Percentiles rank a stretch among this genome's conserved stretches.
Evolutionary conservation across 2,113 vertebrate species (phyloP).

Genomic region (Muscicapa adusta): DNA sequence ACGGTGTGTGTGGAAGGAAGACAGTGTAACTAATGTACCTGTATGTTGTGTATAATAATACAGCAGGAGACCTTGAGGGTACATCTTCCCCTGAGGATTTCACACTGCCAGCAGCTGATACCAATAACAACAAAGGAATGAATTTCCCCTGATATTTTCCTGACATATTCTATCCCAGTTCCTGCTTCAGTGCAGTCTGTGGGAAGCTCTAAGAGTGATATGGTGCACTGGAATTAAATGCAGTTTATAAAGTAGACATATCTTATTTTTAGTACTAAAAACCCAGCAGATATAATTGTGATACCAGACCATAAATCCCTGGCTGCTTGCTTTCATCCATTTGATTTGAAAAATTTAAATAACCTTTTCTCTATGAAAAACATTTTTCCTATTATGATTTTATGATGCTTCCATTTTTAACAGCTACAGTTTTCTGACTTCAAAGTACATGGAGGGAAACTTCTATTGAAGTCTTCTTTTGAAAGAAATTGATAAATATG

Average conservation of each 20-base stretch:
- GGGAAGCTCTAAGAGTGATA: background rate
- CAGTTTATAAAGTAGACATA: background rate
- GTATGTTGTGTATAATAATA: slow-evolving; percentile 27
- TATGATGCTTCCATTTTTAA: background rate
- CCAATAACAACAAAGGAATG: slow-evolving; percentile 25
- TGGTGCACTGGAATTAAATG: background rate
- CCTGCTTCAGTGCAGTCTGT: background rate
- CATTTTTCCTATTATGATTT: background rate
- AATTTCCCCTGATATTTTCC: slow-evolving; percentile 41
- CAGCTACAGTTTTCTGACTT: background rate
- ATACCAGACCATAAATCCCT: background rate
- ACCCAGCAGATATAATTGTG: background rate
- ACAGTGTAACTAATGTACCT: slow-evolving; percentile 65
- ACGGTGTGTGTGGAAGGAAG: slow-evolving; percentile 18
- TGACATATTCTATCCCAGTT: slow-evolving; percentile 8
- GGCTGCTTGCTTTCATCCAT: background rate
- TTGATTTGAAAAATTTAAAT: background rate
- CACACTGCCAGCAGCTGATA: slow-evolving; percentile 58
- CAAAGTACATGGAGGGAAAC: background rate
- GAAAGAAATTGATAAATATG: background rate
- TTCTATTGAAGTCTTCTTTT: background rate
- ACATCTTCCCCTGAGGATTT: slow-evolving; percentile 53
- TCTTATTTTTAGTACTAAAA: background rate
- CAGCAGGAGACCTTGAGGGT: slow-evolving; percentile 46
- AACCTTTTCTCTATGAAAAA: background rate